These are phyloP conservation scores for Dioctria linearis DNA, from an alignment of 2,888 invertebrate genomes.

Conservation along the genomic window DNA sequence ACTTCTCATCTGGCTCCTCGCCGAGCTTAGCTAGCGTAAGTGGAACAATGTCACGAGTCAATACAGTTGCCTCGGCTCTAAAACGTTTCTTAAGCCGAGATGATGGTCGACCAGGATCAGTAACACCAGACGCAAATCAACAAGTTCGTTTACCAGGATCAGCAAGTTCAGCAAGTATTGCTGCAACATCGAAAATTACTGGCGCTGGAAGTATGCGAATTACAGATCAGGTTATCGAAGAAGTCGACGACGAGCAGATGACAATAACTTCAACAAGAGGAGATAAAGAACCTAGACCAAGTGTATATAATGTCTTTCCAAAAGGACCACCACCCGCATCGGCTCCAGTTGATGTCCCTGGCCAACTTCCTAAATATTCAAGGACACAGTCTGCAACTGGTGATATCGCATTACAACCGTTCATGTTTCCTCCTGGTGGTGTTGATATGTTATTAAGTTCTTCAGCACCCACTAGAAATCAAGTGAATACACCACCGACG, in stretches of 20 bases:
- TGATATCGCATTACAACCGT: slow-evolving; percentile 61
- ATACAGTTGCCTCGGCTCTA: slow-evolving; percentile 84
- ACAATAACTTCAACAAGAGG: slow-evolving; percentile 83
- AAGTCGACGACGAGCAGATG: slow-evolving; percentile 87
- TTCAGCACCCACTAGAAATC: slow-evolving; percentile 66
- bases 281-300: slow-evolving; percentile 74
- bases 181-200: slow-evolving; percentile 49
- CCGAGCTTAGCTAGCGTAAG: slow-evolving; percentile 70
- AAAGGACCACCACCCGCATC: slow-evolving; percentile 73
- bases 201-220: slow-evolving; percentile 74
- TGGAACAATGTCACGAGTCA: slow-evolving; percentile 79
- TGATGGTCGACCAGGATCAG: slow-evolving; percentile 73
- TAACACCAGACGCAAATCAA: slow-evolving; percentile 67
- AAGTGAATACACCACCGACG: slow-evolving; percentile 59
- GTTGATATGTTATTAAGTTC: slow-evolving; percentile 67
- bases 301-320: slow-evolving; percentile 76
- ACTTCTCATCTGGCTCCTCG: slow-evolving; percentile 71
- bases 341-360: slow-evolving; percentile 78
- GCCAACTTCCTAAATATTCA: slow-evolving; percentile 65
- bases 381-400: slow-evolving; percentile 66
- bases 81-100: slow-evolving; percentile 85
- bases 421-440: slow-evolving; percentile 68
- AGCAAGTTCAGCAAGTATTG: slow-evolving; percentile 68
- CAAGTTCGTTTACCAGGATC: slow-evolving; percentile 69
- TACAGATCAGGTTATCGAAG: slow-evolving; percentile 81